A percentile compares a stretch with the other conserved stretches of the same genome.
phyloP scores from a whole-genome alignment of 2,888 invertebrate genomes.

The Eulithis prunata region DNA sequence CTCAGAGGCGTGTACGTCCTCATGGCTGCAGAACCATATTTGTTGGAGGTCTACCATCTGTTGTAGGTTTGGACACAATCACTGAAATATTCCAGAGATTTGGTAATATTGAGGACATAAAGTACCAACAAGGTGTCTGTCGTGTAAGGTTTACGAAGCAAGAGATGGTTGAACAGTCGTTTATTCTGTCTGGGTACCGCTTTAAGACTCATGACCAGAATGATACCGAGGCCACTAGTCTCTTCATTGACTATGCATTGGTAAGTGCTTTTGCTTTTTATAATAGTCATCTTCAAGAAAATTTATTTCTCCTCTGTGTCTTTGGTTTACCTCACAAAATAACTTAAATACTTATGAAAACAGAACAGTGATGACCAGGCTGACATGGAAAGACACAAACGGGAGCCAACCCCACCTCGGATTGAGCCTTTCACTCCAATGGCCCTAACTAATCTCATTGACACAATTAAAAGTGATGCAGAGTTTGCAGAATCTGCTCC shows the following conservation, averaged over 20 bases:
- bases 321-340: no score
- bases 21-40: constrained; percentile 94
- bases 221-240: constrained; percentile 88
- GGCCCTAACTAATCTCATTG: constrained; percentile 88
- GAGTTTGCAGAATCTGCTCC: constrained; percentile 93
- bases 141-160: constrained; percentile 94
- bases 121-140: constrained; percentile 94
- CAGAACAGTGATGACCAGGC: constrained; percentile 95
- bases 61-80: constrained; percentile 91
- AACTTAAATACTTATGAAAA: neutral
- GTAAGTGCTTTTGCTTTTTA: constrained; percentile 49
- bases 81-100: constrained; percentile 94
- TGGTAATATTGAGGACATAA: constrained; percentile 76
- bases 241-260: constrained; percentile 95
- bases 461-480: constrained; percentile 94
- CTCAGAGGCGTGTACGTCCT: constrained; percentile 32
- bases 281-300: no score
- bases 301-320: no score
- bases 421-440: constrained; percentile 92
- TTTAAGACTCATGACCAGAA: constrained; percentile 89
- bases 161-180: constrained; percentile 92
- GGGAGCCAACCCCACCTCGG: constrained; percentile 93
- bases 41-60: constrained; percentile 95
- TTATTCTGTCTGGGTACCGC: constrained; percentile 91
- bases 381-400: constrained; percentile 93